Conservation (phyloP, 2,113 vertebrate species). For the Gorsachius goisagi region DNA sequence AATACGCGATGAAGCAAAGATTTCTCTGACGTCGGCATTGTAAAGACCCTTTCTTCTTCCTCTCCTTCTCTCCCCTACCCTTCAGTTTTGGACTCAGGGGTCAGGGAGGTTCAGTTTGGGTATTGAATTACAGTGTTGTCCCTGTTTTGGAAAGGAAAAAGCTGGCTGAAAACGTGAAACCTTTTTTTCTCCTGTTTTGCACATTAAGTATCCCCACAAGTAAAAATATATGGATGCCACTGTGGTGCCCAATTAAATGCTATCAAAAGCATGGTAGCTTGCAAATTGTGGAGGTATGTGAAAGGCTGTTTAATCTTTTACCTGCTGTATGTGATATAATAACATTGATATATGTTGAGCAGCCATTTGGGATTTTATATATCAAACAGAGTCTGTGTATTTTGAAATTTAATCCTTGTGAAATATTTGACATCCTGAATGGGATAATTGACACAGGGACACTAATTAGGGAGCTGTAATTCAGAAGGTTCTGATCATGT, state of each 20-base stretch:
- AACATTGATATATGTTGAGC: background rate
- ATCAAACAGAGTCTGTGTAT: background rate
- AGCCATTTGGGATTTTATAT: slow-evolving; percentile 12
- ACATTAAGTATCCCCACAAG: background rate
- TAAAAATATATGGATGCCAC: background rate
- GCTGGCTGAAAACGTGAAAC: background rate
- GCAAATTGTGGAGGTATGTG: background rate
- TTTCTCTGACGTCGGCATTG: background rate
- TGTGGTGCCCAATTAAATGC: background rate
- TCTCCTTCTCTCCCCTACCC: background rate
- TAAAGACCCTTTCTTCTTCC: background rate
- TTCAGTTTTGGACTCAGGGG: background rate
- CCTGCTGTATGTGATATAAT: background rate
- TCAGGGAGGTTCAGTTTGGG: background rate
- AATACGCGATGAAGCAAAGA: background rate
- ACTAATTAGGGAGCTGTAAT: slow-evolving; percentile 48
- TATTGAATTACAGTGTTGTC: background rate
- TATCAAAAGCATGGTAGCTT: background rate
- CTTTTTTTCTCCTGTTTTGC: background rate
- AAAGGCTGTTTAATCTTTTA: slow-evolving; percentile 1
- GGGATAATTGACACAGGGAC: slow-evolving; percentile 33
- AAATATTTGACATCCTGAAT: slow-evolving; percentile 45
- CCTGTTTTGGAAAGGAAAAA: background rate
- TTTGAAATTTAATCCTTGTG: slow-evolving; percentile 32
- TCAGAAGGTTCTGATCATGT: slow-evolving; percentile 36